Conservation (phyloP, 2,113 vertebrate species). For the Penelope pileata region DNA sequence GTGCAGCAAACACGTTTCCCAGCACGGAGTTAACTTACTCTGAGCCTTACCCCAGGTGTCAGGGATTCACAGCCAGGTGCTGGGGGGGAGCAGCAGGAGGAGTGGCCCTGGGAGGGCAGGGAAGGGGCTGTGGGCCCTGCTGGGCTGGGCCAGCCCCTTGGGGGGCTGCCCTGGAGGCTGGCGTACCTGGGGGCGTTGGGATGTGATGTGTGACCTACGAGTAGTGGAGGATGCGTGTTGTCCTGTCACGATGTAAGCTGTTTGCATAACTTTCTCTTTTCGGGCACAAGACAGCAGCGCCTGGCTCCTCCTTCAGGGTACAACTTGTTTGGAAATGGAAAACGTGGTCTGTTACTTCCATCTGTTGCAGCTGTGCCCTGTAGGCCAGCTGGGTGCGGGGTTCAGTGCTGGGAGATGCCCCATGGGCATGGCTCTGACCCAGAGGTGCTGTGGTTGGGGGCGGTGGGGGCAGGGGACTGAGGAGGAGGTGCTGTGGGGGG, state of each 20-base stretch:
- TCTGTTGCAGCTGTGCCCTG: not conserved
- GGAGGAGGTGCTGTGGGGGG: not conserved
- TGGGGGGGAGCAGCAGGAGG: not conserved
- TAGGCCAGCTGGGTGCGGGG: not conserved
- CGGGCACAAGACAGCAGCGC: not conserved
- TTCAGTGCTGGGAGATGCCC: not conserved
- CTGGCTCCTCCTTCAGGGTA: not conserved
- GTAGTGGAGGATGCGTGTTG: not conserved
- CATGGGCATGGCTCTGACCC: not conserved
- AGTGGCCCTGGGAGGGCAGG: not conserved
- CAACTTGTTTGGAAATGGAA: constrained; percentile 1
- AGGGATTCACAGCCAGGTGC: not conserved
- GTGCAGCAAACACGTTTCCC: not conserved
- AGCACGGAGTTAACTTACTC: not conserved
- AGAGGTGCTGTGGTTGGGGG: not conserved
- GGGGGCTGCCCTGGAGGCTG: not conserved
- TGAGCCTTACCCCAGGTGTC: not conserved
- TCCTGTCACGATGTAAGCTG: not conserved
- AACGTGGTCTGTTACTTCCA: not conserved
- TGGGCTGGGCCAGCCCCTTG: not conserved
- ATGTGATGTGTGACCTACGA: accelerated
- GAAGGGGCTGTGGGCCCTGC: not conserved
- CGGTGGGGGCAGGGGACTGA: accelerated
- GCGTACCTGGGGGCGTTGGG: not conserved
- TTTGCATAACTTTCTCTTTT: not conserved